Base-by-base conservation (phyloP, 2,797 vertebrate genomes). In the Phoxinus dragarum region DNA sequence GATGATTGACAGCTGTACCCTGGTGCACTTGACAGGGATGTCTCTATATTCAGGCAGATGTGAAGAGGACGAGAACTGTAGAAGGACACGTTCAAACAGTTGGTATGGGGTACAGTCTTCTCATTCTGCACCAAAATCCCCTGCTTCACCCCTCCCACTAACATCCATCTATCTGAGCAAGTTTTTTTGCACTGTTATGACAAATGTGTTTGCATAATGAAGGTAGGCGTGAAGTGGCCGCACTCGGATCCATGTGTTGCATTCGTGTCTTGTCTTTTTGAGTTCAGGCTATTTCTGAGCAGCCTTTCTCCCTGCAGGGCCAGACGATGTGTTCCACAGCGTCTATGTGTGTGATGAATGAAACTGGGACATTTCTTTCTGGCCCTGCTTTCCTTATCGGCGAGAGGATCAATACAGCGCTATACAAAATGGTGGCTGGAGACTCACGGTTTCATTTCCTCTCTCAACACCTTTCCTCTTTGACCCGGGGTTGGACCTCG, bases 341-440 rank as follows among this genome's bases (percentile, higher is more conserved):
- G 6, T 74, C 3, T 56, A 82, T 79, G 56, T 66, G 78, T 86
- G 82, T 87, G 83, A 86, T 84, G 66, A 79, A 83, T 84, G 36
- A 86, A 86, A 89, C 77, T 80, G 71, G 76, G 87, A 80, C 59
- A 74, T 81, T 84, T 83, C 64, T 88, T 61, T 81, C 71, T 61
- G 16, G 17, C n/a, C 31, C 34, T 69, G 47, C 66, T 87, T 85
- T 81, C 64, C 86, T 82, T 91, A 85, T 87, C 86, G 52, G 90
- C 80, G 86, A 87, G 64, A 88, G 90, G 89, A 95, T 95, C 92
- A 59, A 94, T 93, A 88, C 31, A 27, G 79, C 86, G 38, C 17
- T 89, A 84, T 89, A 93, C 94, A 92, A 94, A 93, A 95, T 93
- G 93, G 92, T 90, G 91, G 87, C 91, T 87, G 2, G 84, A 77